Evolutionary conservation across 2,888 invertebrate species (phyloP).

Genomic region (Drosophila trichaetosa): DNA sequence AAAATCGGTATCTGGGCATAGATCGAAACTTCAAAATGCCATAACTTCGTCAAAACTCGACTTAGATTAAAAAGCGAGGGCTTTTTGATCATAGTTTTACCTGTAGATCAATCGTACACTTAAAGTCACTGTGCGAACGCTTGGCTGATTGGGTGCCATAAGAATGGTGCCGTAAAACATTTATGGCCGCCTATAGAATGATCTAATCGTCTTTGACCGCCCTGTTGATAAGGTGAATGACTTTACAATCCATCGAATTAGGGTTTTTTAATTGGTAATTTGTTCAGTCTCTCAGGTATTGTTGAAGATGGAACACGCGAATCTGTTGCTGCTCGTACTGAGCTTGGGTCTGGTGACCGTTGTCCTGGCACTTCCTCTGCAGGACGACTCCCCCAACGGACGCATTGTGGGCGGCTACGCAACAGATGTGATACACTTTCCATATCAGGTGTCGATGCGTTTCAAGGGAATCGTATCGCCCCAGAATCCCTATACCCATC

Average conservation of each 20-base stretch:
- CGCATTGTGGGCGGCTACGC: conserved; percentile 80
- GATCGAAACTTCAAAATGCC: too few species aligned
- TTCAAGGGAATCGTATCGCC: conserved; percentile 54
- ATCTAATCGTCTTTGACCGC: conserved; percentile 41
- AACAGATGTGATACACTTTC: conserved; percentile 64
- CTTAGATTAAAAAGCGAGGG: too few species aligned
- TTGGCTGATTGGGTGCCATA: conserved; percentile 10
- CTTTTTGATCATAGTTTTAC: too few species aligned
- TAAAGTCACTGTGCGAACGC: not conserved
- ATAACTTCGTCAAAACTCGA: too few species aligned
- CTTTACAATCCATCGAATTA: conserved; percentile 26
- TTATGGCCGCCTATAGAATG: conserved; percentile 5
- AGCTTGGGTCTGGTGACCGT: conserved; percentile 1
- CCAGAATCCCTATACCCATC: conserved; percentile 57
- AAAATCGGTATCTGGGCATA: too few species aligned
- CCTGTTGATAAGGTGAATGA: conserved; percentile 32
- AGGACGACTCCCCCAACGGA: conserved; percentile 37
- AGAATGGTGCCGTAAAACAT: conserved; percentile 1
- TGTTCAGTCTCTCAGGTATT: conserved; percentile 35
- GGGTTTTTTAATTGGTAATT: not conserved
- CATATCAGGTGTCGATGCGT: conserved; percentile 79
- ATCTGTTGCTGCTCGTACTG: conserved; percentile 34
- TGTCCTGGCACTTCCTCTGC: conserved; percentile 39
- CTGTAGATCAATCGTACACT: too few species aligned
- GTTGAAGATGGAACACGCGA: conserved; percentile 52